phyloP scores from a whole-genome alignment of 1,140 invertebrate genomes.

The Tetramorium alpestre region DNA sequence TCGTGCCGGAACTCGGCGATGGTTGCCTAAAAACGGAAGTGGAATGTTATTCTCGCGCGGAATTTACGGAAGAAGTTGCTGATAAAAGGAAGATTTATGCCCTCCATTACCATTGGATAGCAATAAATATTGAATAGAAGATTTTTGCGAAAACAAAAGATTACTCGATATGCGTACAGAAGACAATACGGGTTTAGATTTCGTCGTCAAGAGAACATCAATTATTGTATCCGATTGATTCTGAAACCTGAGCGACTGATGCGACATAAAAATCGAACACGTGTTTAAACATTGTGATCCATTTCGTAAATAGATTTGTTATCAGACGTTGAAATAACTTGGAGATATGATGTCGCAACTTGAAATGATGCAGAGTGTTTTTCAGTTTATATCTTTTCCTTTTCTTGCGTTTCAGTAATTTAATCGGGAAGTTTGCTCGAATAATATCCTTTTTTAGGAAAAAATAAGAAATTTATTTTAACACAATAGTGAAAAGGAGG shows the following conservation, averaged over 20 bases:
- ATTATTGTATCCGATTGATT: background rate
- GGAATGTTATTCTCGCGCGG: background rate
- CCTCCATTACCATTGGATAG: background rate
- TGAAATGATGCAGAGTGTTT: background rate
- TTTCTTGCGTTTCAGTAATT: background rate
- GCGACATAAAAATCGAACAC: background rate
- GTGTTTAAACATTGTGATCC: background rate
- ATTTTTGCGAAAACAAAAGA: background rate
- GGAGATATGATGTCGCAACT: background rate
- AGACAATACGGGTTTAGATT: background rate
- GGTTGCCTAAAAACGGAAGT: constrained; percentile 79
- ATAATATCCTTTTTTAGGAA: background rate
- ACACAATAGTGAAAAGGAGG: background rate
- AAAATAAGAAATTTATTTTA: background rate
- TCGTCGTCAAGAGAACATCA: background rate
- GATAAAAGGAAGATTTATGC: background rate
- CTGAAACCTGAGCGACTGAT: background rate
- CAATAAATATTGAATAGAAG: background rate
- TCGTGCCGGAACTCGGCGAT: constrained; percentile 82
- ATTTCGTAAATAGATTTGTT: background rate
- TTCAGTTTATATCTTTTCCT: background rate
- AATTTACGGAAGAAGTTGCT: background rate
- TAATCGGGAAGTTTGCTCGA: background rate
- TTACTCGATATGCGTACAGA: background rate
- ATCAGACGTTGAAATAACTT: background rate